phyloP scores from a whole-genome alignment of 2,113 vertebrate genomes.

The Megaceryle torquata region DNA sequence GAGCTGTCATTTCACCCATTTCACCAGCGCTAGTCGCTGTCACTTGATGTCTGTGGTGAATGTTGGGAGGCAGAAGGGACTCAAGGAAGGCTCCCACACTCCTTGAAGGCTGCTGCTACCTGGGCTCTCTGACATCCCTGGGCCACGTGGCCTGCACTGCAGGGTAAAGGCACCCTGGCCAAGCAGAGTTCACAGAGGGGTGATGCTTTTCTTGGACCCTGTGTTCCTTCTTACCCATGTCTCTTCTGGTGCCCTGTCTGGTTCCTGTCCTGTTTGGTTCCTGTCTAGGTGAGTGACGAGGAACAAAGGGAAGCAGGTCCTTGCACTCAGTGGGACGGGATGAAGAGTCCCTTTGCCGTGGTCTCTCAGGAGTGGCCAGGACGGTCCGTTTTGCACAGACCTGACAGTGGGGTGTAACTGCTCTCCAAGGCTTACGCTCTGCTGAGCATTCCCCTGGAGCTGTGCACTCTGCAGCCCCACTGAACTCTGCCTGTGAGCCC shows the following conservation, averaged over 20 bases:
- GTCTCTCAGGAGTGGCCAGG: neutral
- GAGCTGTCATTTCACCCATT: neutral
- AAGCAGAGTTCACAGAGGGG: neutral
- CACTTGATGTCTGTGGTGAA: neutral
- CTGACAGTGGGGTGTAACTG: neutral
- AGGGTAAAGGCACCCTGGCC: neutral
- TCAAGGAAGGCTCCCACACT: neutral
- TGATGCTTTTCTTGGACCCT: neutral
- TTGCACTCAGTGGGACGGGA: neutral
- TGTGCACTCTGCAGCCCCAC: neutral
- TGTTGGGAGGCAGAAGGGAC: neutral
- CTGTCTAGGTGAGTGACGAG: neutral
- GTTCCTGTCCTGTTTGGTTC: neutral
- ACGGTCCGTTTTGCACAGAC: neutral
- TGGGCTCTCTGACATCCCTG: neutral
- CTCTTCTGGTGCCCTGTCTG: conserved; percentile 13
- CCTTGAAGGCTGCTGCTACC: neutral
- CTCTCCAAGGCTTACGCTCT: neutral
- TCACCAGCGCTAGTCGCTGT: neutral
- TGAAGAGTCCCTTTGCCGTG: neutral
- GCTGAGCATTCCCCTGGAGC: neutral
- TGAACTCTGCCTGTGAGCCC: neutral
- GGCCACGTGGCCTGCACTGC: neutral
- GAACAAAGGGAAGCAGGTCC: neutral
- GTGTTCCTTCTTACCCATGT: neutral